phyloP scores from a whole-genome alignment of 2,888 invertebrate genomes.

The Erebia palarica region DNA sequence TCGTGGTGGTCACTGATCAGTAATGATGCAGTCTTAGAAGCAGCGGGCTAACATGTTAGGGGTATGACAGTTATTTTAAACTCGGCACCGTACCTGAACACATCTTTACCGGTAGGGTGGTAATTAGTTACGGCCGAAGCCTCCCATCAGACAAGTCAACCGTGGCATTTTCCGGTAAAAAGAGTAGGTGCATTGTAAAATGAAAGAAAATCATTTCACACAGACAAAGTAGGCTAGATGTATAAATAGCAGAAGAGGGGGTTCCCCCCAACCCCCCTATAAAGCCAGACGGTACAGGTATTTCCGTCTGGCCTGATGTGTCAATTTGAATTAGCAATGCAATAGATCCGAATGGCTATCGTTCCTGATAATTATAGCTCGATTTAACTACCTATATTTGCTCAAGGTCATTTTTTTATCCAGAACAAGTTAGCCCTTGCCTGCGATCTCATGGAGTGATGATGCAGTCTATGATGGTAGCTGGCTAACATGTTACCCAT shows the following conservation, averaged over 20 bases:
- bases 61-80: no score
- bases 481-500: no score
- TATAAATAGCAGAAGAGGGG: conserved; percentile 42
- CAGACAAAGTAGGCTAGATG: conserved; percentile 32
- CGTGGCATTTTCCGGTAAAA: neutral
- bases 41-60: no score
- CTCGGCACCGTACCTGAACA: no score
- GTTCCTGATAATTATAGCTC: conserved; percentile 47
- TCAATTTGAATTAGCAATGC: conserved; percentile 78
- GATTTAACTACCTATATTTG: conserved; percentile 44
- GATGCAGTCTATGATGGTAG: no score
- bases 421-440: no score
- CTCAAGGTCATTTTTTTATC: neutral
- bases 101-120: no score
- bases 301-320: conserved; percentile 79
- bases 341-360: conserved; percentile 61
- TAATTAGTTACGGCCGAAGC: no score
- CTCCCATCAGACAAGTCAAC: no score
- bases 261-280: conserved; percentile 46
- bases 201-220: conserved; percentile 6
- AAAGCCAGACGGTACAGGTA: conserved; percentile 64
- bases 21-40: no score
- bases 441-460: no score
- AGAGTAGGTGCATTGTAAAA: neutral
- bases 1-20: no score